Evolutionary conservation across 2,113 vertebrate genomes (phyloP), one percentile per base, ranked within the genome.

Genomic region (Protomyctophum bolini): DNA sequence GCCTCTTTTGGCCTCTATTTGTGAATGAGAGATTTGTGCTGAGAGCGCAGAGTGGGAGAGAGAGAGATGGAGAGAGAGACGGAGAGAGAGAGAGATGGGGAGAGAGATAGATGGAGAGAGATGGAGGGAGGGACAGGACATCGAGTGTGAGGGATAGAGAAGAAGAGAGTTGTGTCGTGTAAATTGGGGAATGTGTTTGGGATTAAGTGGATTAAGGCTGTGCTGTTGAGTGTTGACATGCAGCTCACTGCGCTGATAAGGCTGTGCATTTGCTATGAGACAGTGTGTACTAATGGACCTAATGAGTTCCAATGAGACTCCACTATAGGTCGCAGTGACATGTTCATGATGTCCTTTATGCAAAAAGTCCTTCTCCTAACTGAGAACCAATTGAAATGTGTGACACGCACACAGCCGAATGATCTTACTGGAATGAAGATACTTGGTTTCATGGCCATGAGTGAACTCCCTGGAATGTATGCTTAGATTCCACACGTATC

Each of bases 1-100:
- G 90, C 92, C 86, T 87, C 90, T 90, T 87, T 83, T 91, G 91
- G 87, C 89, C 87, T 91, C 86, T 88, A 86, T 93, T 91, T 92
- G 88, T 92, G 87, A 91, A 91, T 85, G 88, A 88, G 83, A 92
- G 91, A 91, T 91, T 91, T 90, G 66, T 76, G 72, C 52, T 14
- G 28, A 9, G 11, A 21, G 60, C 15, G 54, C 6, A 12, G 10
- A 11, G 21, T 49, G 54, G 45, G 29, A 7, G 72, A 67, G 68
- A 57, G 70, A 52, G 57, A 58, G 50, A 46, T 8, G 7, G 68
- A 66, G 68, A 6, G 14, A 49, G 47, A 68, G 58, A 58, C 6
- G 75, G 62, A 54, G 50, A 73, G 64, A 70, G 80, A 60, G 8
- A 45, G 10, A n/a, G 51, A 14, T 41, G 9, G 52, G 47, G 33